These are phyloP conservation scores for Pseudococcus longispinus DNA, from an alignment of 2,888 invertebrate genomes.

Conservation along the genomic window DNA sequence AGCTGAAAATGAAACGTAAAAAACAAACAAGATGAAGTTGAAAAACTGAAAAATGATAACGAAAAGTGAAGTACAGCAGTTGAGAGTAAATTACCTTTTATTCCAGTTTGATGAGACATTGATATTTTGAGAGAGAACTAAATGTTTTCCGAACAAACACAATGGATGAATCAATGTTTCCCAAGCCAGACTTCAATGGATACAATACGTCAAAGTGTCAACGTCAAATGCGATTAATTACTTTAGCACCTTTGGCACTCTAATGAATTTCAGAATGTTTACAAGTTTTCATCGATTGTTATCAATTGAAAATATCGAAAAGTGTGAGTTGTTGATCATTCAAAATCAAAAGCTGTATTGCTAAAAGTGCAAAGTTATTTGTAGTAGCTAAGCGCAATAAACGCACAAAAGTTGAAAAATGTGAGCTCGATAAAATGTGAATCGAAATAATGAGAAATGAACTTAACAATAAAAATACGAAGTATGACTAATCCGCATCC, in stretches of 20 bases:
- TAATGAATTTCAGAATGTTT: neutral
- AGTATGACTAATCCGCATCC: neutral
- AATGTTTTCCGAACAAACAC: neutral
- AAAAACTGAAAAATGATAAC: neutral
- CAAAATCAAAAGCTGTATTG: neutral
- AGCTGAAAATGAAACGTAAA: constrained; percentile 69
- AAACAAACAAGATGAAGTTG: neutral
- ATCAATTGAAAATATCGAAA: neutral
- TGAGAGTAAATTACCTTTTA: constrained; percentile 71
- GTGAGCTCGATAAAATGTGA: neutral
- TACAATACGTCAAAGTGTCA: neutral
- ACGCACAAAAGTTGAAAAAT: neutral
- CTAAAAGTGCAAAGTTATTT: neutral
- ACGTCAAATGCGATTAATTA: neutral
- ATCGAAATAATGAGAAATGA: neutral
- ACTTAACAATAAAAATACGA: neutral
- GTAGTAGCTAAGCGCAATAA: neutral
- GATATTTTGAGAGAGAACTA: constrained; percentile 69
- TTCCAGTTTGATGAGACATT: constrained; percentile 92
- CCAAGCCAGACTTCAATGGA: neutral
- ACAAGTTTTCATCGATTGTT: neutral
- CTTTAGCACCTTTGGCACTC: neutral
- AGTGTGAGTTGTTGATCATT: neutral
- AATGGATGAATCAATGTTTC: neutral
- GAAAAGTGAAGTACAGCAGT: neutral